Evolutionary conservation across 1,140 invertebrate species (phyloP).

Genomic region (Magallana angulata): DNA sequence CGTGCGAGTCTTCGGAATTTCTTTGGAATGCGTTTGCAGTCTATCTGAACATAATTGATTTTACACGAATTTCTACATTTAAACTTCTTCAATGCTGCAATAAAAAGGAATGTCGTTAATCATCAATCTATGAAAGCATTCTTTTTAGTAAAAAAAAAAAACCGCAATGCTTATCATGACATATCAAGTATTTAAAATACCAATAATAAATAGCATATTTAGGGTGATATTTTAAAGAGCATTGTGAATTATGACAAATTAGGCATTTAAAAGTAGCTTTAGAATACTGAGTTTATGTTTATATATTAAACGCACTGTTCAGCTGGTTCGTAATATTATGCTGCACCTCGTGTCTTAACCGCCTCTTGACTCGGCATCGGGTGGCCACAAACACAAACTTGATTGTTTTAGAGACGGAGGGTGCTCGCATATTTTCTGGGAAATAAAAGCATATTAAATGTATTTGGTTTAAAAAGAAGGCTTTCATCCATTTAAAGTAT

Average conservation of each 20-base stretch:
- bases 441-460: conserved; percentile 13
- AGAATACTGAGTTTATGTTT: not conserved
- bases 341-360: conserved; percentile 53
- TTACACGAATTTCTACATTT: conserved; percentile 69
- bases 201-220: too few species aligned
- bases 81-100: conserved; percentile 69
- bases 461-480: too few species aligned
- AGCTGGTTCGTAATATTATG: conserved; percentile 58
- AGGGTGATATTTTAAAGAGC: too few species aligned
- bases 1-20: conserved; percentile 44
- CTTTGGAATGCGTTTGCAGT: conserved; percentile 43
- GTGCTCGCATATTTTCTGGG: conserved; percentile 62
- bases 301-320: conserved; percentile 53
- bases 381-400: conserved; percentile 60
- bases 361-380: conserved; percentile 58
- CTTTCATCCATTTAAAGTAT: too few species aligned
- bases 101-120: too few species aligned
- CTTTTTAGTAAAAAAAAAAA: too few species aligned
- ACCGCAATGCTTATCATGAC: too few species aligned
- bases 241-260: too few species aligned
- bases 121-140: too few species aligned
- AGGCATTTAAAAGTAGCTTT: too few species aligned
- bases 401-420: conserved; percentile 61
- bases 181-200: too few species aligned
- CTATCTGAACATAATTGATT: conserved; percentile 49